Evolutionary conservation across 2,888 invertebrate genomes (phyloP), one percentile per base, ranked within the genome.

Genomic region (Ganaspis brasiliensis): DNA sequence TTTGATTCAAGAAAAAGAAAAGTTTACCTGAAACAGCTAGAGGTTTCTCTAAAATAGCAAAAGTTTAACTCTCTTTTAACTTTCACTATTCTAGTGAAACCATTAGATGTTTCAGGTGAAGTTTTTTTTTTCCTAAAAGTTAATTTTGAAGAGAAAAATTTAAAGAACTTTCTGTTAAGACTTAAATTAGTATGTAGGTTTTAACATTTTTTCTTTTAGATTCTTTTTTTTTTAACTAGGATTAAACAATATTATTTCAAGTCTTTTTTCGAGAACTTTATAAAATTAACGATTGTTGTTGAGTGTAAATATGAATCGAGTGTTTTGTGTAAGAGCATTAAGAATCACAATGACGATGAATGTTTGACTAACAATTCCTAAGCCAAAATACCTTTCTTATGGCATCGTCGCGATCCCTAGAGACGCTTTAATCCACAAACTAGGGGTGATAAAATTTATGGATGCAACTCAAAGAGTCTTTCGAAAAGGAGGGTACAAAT

Each of bases 361-460:
- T 26, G 26, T 49, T 67, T 45, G 45, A 67, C 67, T 67, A 45
- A 67, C 45, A 26, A 24, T 67, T 67, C 1, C 21, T n/a, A 45
- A 67, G 16, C 45, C 26, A 40, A 67, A 45, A 26, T 45, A 24
- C n/a, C 37, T 16, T 16, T 37, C 61, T 61, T 37, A 16, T 37
- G 19, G 12, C 26, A 24, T 45, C 10, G 21, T 45, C 26, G 4
- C 67, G 24, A 26, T 63, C 37, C 63, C 61, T 16, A 40, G 63
- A 67, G 40, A 21, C 4, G 6, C 21, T 24, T n/a, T 45, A 67
- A 49, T 67, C 67, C 67, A 67, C 26, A n/a, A 67, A 45, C 45
- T 45, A 26, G 45, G 67, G 67, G 45, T 45, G 45, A 8, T 45
- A 67, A 26, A 67, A 67, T 67, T 67, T 67, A 67, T 67, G 67